Percentiles rank a stretch among this genome's conserved stretches.
These are phyloP conservation scores for Sandelia bainsii DNA, from an alignment of 2,797 vertebrate genomes.

Conservation along the genomic window DNA sequence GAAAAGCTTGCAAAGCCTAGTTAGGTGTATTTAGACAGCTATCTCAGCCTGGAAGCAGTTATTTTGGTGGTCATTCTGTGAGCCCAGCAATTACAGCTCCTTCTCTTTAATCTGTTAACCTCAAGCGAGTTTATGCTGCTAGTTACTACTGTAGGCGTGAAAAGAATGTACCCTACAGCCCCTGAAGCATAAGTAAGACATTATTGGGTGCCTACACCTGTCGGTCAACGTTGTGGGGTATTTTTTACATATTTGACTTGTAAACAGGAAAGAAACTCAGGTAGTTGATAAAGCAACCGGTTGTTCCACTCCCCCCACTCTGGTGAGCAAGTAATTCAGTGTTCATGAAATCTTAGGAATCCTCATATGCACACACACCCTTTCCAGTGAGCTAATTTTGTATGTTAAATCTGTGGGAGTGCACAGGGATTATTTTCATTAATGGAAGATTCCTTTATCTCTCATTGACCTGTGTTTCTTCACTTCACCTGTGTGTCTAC, in stretches of 20 bases:
- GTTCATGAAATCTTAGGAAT: slow-evolving; percentile 1
- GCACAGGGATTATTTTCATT: slow-evolving; percentile 5
- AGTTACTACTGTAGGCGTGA: not conserved
- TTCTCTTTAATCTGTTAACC: slow-evolving; percentile 12
- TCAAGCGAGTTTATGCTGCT: slow-evolving; percentile 2
- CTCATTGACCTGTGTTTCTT: slow-evolving; percentile 1
- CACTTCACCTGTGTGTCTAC: not conserved
- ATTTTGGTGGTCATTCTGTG: slow-evolving; percentile 6
- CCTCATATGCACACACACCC: not conserved
- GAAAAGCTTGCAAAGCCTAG: slow-evolving; percentile 37
- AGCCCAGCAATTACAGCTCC: slow-evolving; percentile 6
- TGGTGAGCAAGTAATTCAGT: slow-evolving; percentile 31
- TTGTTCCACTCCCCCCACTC: not conserved
- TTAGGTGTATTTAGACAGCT: slow-evolving; percentile 43
- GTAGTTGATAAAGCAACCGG: slow-evolving; percentile 2
- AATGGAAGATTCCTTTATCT: slow-evolving; percentile 24
- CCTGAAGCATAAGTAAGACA: not conserved
- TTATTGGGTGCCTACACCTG: slow-evolving; percentile 1
- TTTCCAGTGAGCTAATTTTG: not conserved
- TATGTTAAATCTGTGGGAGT: not conserved
- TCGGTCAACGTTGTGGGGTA: slow-evolving; percentile 14
- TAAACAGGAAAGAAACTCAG: slow-evolving; percentile 6
- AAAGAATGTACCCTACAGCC: not conserved
- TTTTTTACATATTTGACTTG: slow-evolving; percentile 25
- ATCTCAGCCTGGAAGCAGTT: slow-evolving; percentile 8